Evolutionary conservation across 2,113 vertebrate species (phyloP).

Genomic region (Myocastor coypus): DNA sequence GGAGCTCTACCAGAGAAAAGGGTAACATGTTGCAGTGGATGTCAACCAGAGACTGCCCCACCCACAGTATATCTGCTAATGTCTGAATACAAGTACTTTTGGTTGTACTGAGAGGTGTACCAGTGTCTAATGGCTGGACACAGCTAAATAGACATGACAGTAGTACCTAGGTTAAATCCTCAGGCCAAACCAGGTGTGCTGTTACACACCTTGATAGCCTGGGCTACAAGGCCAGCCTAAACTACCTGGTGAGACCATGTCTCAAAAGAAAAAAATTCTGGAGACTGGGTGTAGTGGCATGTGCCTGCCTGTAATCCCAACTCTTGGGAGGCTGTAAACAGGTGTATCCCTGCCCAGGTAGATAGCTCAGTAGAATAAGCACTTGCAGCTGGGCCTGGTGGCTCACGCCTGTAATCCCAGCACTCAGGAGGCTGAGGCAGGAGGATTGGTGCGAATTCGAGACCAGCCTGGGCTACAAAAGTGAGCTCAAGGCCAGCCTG

Average conservation of each 20-base stretch:
- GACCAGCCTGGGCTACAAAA: no score
- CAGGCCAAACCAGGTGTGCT: not conserved
- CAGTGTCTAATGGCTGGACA: not conserved
- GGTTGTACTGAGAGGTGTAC: not conserved
- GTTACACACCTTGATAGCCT: not conserved
- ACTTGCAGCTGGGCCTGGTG: no score
- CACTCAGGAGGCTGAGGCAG: no score
- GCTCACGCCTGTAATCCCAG: no score
- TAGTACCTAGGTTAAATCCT: not conserved
- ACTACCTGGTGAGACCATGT: not conserved
- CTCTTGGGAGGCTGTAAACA: no score
- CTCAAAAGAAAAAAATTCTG: not conserved
- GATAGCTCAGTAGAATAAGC: no score
- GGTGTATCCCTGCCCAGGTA: no score
- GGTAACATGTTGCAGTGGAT: not conserved
- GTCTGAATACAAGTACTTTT: conserved; percentile 5
- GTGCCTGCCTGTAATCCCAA: no score
- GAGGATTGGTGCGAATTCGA: no score
- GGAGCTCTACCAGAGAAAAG: conserved; percentile 16
- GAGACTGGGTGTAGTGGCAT: no score
- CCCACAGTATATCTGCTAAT: not conserved
- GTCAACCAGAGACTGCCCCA: not conserved
- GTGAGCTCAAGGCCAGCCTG: no score
- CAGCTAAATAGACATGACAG: not conserved
- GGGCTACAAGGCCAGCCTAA: not conserved